phyloP scores from a whole-genome alignment of 2,797 vertebrate species.

The Diplodus sargus region DNA sequence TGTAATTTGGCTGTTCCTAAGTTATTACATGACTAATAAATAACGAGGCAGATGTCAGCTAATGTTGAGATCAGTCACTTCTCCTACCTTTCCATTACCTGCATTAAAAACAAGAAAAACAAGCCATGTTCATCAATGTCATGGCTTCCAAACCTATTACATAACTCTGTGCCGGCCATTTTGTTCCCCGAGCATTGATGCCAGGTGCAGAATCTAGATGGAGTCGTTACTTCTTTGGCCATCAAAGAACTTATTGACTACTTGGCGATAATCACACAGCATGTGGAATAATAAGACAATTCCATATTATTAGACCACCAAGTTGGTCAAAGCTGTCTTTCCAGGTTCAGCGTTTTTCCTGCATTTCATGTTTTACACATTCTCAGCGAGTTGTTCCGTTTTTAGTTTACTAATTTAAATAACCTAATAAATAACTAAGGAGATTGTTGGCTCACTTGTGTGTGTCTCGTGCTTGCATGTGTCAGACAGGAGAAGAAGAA shows the following conservation, averaged over 20 bases:
- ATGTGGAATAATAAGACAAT: not conserved
- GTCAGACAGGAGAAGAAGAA: constrained; percentile 72
- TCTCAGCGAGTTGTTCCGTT: not conserved
- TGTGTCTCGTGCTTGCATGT: constrained; percentile 29
- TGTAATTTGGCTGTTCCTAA: not conserved
- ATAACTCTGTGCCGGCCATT: constrained; percentile 57
- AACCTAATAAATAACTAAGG: not conserved
- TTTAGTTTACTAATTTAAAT: not conserved
- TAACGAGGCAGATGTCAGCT: not conserved
- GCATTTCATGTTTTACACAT: not conserved
- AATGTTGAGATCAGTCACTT: not conserved
- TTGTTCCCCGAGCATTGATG: constrained; percentile 42
- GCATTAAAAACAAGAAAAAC: constrained; percentile 3
- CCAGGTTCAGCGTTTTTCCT: not conserved
- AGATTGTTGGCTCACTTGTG: constrained; percentile 67
- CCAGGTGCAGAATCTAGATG: constrained; percentile 9
- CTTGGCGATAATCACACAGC: not conserved
- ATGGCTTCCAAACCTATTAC: constrained; percentile 30
- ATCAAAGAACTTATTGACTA: not conserved
- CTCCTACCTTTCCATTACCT: constrained; percentile 9
- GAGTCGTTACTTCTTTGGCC: not conserved
- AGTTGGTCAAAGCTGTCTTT: constrained; percentile 5
- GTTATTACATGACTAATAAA: not conserved
- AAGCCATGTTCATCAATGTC: constrained; percentile 17
- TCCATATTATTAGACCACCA: not conserved